Percentiles rank a stretch among this genome's conserved stretches.
phyloP scores from a whole-genome alignment of 2,797 vertebrate species.

The Odontamblyopus rebecca region DNA sequence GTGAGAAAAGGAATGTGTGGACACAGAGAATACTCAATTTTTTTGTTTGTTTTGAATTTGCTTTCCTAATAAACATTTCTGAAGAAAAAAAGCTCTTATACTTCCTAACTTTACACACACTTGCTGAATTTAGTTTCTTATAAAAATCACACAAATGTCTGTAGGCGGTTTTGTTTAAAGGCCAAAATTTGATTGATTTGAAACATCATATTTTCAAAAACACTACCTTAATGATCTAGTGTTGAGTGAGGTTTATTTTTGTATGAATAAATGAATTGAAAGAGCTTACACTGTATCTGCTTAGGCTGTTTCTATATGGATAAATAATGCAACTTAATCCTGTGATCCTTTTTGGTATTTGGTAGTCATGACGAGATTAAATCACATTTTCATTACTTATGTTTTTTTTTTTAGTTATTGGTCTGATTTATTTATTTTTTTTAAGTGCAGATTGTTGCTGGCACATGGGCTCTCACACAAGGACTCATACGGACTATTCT shows the following conservation, averaged over 20 bases:
- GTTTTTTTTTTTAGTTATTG: constrained; percentile 1
- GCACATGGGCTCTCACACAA: neutral
- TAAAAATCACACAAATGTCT: neutral
- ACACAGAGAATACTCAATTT: neutral
- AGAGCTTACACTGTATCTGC: constrained; percentile 5
- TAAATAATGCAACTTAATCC: constrained; percentile 13
- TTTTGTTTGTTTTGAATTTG: neutral
- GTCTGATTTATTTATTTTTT: too few relatives aligned
- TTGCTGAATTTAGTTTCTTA: neutral
- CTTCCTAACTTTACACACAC: constrained; percentile 4
- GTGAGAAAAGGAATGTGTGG: constrained; percentile 27
- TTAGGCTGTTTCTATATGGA: constrained; percentile 1
- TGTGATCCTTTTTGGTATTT: constrained; percentile 2
- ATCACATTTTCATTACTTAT: constrained; percentile 9
- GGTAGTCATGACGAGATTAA: constrained; percentile 7
- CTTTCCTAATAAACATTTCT: neutral
- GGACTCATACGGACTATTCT: neutral
- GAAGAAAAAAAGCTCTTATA: constrained; percentile 5
- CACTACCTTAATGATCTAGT: constrained; percentile 81
- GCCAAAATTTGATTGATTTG: constrained; percentile 82
- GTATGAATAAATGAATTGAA: constrained; percentile 71
- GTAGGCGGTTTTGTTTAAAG: constrained; percentile 30
- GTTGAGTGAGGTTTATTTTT: constrained; percentile 82
- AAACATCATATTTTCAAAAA: constrained; percentile 81
- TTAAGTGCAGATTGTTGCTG: neutral